Evolutionary conservation across 2,888 invertebrate species (phyloP), one percentile per base, ranked within the genome.

Genomic region (Dynastes hyllus): DNA sequence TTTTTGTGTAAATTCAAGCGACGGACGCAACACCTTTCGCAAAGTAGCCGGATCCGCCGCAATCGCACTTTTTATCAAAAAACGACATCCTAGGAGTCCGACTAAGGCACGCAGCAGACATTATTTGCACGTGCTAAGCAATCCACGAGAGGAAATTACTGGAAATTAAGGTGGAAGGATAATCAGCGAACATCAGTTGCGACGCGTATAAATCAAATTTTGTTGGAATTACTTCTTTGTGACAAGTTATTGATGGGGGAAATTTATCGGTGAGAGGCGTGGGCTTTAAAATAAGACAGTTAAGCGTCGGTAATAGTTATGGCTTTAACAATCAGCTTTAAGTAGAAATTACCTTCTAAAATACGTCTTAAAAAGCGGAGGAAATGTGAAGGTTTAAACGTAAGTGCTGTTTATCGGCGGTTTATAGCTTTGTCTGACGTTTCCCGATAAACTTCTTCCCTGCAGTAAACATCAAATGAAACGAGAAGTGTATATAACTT

Each of bases 61-160:
- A 63, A 32, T 63, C 29, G n/a, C 27, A 63, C 32, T 63, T 63
- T 45, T 63, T 32, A 29, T 27, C 63, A 32, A 63, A 63, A 63
- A 63, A 8, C 55, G 63, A 29, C 29, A 32, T 63, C 29, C 32
- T 6, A 32, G 32, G 9, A 45, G 45, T 11, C 11, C 29, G 32
- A 32, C 63, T 63, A 13, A 55, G 55, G 73, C 61, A 75, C 73
- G 40, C 27, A 61, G 27, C 22, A 61, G 73, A 40, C 61, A 75
- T 75, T 75, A 75, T 45, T 61, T 45, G 73, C 73, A 75, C 61
- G 61, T 75, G 73, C n/a, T 11, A 75, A 63, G 73, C 16, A 75
- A n/a, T 75, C 29, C 22, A 58, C 61, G 13, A n/a, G 22, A 45
- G 73, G 61, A 61, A 75, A 75, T 75, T 75, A 75, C 73, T 45